These are phyloP conservation scores for Xenops minutus DNA, from an alignment of 2,797 vertebrate species.

Conservation along the genomic window DNA sequence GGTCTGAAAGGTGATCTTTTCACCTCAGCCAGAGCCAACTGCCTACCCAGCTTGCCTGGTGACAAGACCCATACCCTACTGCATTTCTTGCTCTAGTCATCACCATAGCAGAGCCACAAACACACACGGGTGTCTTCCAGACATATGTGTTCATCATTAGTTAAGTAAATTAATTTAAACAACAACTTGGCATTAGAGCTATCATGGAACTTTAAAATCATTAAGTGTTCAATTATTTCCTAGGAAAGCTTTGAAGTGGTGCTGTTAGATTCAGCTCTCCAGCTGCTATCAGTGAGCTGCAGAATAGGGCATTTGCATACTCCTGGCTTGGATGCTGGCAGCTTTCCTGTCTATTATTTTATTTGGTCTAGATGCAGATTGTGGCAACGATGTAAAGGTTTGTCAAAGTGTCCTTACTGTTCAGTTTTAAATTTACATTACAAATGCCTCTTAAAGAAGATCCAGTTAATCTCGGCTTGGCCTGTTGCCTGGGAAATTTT, in stretches of 20 bases:
- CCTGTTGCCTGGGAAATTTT: conserved; percentile 43
- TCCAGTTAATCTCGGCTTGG: conserved; percentile 41
- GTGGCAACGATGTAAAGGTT: conserved; percentile 13
- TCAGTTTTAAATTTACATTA: conserved; percentile 41
- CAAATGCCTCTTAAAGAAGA: conserved; percentile 6
- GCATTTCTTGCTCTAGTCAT: background rate
- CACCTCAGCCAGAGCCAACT: background rate
- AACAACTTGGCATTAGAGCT: background rate
- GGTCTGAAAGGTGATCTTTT: background rate
- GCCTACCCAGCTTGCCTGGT: background rate
- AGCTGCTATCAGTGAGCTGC: conserved; percentile 29
- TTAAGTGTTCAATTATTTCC: conserved; percentile 34
- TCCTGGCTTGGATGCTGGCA: conserved; percentile 15
- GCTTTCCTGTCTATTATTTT: conserved; percentile 28
- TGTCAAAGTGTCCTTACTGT: conserved; percentile 16
- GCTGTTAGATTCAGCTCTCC: conserved; percentile 5
- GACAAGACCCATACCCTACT: background rate
- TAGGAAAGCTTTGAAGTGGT: conserved; percentile 44
- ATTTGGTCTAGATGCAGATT: conserved; percentile 6
- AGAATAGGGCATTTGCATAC: conserved; percentile 3
- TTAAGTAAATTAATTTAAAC: conserved; percentile 37
- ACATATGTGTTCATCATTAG: background rate
- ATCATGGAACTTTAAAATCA: conserved; percentile 16
- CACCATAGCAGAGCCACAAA: rapidly evolving
- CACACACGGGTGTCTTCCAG: background rate